Conservation (phyloP, 2,888 invertebrate species). For the Tachina lurida region DNA sequence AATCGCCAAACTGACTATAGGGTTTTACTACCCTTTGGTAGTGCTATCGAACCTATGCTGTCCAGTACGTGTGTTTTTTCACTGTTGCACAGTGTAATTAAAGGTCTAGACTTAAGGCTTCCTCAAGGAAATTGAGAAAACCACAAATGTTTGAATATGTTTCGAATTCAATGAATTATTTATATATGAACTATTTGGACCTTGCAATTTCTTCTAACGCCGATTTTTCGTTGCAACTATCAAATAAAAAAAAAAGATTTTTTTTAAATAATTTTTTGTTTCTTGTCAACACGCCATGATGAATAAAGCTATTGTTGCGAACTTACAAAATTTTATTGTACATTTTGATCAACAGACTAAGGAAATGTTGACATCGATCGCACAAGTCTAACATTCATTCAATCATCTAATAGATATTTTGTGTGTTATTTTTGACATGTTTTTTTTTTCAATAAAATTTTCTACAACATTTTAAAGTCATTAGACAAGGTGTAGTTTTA, state of each 20-base stretch:
- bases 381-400: slow-evolving; percentile 9
- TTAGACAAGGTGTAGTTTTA: slow-evolving; percentile 36
- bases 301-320: background rate
- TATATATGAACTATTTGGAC: background rate
- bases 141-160: too few species aligned
- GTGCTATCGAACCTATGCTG: too few species aligned
- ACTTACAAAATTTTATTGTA: slow-evolving; percentile 1
- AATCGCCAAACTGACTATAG: too few species aligned
- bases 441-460: slow-evolving; percentile 10
- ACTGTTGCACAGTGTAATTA: too few species aligned
- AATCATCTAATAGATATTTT: slow-evolving; percentile 9
- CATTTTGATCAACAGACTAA: slow-evolving; percentile 48
- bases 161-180: background rate
- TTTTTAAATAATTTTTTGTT: background rate
- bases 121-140: too few species aligned
- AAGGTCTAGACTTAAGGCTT: too few species aligned
- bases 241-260: background rate
- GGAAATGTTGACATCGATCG: slow-evolving; percentile 61
- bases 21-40: too few species aligned
- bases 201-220: slow-evolving; percentile 18
- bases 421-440: slow-evolving; percentile 15
- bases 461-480: slow-evolving; percentile 9
- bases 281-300: slow-evolving; percentile 39
- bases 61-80: too few species aligned
- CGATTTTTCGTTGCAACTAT: slow-evolving; percentile 4